Base-by-base conservation (phyloP, 2,888 invertebrate genomes). In the Pachydiplax longipennis region DNA sequence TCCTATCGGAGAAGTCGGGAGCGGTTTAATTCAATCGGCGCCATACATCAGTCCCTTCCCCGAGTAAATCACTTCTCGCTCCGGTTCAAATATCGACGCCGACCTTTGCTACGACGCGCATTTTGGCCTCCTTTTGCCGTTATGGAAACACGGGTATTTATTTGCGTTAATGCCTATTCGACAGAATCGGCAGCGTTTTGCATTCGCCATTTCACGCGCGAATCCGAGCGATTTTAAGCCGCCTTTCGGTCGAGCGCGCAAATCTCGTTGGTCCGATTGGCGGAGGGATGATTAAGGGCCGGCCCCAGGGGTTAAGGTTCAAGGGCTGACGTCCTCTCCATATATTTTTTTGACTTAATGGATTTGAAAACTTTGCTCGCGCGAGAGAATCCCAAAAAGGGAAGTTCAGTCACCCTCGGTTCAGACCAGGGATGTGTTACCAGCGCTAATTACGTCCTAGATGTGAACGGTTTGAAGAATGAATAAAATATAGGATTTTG, bases 11-110 rank as follows among this genome's bases (percentile, higher is more conserved):
- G n/a, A n/a, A n/a, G n/a, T n/a, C n/a, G 18, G 18, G 18, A 8
- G 53, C 15, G 53, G 53, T 31, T 13, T 73, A 25, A 13, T 25
- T 61, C 87, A 61, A 58, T 58, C 22, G 61, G 22, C 58, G 61
- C 40, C 53, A n/a, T n/a, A n/a, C n/a, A n/a, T n/a, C n/a, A 53
- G 35, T 61, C 53, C 25, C 58, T 15, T 48, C 31, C 10, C 35
- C 61, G 58, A 61, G 61, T 87, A 87, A 87, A 87, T 87, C 87
- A 87, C 61, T 87, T 61, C 87, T 87, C 87, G 65, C 61, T 87
- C 37, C 87, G 37, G 87, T n/a, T 65, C 87, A 87, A 87, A 87
- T 87, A 87, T 87, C 87, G 87, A 87, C 61, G 83, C 53, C 35
- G 58, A 83, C 87, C 37, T 61, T 87, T 87, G 87, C 35, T 40